Evolutionary conservation across 2,888 invertebrate genomes (phyloP), one percentile per base, ranked within the genome.

Genomic region (Nephrotoma flavescens): DNA sequence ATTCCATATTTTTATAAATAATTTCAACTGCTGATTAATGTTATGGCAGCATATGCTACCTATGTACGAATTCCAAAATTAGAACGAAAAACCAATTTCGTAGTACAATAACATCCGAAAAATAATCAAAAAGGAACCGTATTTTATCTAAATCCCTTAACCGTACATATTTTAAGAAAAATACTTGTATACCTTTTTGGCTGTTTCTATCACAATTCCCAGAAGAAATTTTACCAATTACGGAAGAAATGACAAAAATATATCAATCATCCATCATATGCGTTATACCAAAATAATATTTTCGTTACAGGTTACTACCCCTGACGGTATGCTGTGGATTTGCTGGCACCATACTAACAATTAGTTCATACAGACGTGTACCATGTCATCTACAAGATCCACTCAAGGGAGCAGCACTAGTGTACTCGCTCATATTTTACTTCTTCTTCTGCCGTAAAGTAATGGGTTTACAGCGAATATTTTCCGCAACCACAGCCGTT

Each of bases 361-460:
- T 89, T 5, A 88, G 89, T 87, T 89, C 89, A 0, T 89, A 88
- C 47, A 88, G 88, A 83, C 87, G 93, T 88, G 94, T 94, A 5
- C 90, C 93, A 86, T 94, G 94, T 88, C 94, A 94, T 89, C 90
- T 94, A 71, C 94, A 94, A 89, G 94, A 94, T 90, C 94, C 94
- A 0, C 92, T 94, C 71, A 93, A 94, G 89, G 94, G 93, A 86
- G 91, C 93, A 83, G 91, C 93, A 5, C 89, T 94, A 86, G 93
- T 93, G 9, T 93, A 93, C 89, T 92, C 94, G 0, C 90, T 94
- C 86, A 91, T 93, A 12, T 93, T 93, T 89, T 94, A 94, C 89
- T 94, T 94, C 90, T 93, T 93, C 90, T 93, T 93, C 89, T 93
- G 93, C 89, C 92, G 92, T 88, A 93, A 93, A 90, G 94, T 93